Percentiles rank a stretch among this genome's conserved stretches.
Conservation (phyloP, 2,797 vertebrate genomes). For the Neopelma chrysocephalum region DNA sequence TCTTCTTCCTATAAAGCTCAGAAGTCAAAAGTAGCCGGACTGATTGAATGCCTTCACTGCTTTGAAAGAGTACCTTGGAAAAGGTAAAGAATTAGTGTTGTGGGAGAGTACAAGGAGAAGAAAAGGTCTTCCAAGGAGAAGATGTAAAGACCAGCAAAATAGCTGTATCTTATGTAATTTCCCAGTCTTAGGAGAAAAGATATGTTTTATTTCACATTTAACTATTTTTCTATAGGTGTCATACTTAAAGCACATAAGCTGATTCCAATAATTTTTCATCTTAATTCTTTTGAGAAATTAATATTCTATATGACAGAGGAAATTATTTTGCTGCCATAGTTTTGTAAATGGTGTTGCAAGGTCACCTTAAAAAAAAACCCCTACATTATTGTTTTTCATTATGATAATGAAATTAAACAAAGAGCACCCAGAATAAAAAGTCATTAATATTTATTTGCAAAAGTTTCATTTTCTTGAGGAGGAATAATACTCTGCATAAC, state of each 20-base stretch:
- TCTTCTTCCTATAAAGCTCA: not conserved
- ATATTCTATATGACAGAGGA: not conserved
- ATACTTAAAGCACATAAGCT: not conserved
- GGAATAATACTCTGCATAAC: not conserved
- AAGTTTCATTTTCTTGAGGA: not conserved
- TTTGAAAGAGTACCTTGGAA: not conserved
- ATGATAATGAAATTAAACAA: slow-evolving; percentile 21
- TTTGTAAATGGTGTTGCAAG: not conserved
- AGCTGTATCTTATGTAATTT: not conserved
- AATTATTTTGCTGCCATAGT: not conserved
- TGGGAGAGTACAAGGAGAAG: not conserved
- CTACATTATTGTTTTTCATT: not conserved
- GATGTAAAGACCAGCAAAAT: not conserved
- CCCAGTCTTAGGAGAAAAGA: not conserved
- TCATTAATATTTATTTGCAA: slow-evolving; percentile 46
- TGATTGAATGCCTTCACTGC: not conserved
- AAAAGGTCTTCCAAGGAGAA: not conserved
- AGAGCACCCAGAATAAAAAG: not conserved
- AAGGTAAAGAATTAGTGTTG: not conserved
- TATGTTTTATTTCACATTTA: not conserved
- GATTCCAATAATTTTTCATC: not conserved
- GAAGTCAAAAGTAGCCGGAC: not conserved
- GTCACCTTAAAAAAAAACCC: not conserved
- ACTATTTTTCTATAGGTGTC: not conserved
- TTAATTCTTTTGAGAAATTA: not conserved